phyloP scores from a whole-genome alignment of 2,113 vertebrate genomes.

The Cariama cristata region DNA sequence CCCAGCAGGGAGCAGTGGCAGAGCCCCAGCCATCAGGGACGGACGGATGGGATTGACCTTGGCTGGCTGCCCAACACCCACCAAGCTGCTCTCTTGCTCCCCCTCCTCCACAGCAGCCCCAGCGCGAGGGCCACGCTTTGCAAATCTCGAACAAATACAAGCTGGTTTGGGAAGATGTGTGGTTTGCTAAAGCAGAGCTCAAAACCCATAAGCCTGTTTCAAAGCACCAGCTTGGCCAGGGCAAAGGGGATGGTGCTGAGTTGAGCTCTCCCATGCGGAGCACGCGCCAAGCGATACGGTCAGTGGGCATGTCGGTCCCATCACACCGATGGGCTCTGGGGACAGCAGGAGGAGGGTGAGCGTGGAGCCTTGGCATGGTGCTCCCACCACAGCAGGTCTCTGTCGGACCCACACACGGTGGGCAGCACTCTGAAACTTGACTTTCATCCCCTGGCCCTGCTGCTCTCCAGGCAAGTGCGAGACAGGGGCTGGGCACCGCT shows the following conservation, averaged over 20 bases:
- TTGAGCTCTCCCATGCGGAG: not conserved
- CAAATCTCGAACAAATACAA: not conserved
- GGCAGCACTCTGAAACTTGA: not conserved
- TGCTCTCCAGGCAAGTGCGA: not conserved
- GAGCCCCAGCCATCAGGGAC: not conserved
- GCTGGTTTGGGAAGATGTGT: not conserved
- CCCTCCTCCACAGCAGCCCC: not conserved
- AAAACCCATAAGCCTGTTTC: not conserved
- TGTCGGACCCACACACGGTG: fast-evolving
- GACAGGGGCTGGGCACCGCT: not conserved
- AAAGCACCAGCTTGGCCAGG: not conserved
- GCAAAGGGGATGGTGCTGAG: not conserved
- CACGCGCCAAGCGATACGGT: fast-evolving
- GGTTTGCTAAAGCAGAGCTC: not conserved
- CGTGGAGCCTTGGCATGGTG: not conserved
- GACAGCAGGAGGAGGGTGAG: fast-evolving
- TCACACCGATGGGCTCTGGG: not conserved
- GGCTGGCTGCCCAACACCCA: not conserved
- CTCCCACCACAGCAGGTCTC: not conserved
- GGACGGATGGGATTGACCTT: not conserved
- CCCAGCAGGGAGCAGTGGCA: not conserved
- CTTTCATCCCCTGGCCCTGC: not conserved
- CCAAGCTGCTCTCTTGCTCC: not conserved
- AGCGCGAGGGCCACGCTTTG: fast-evolving
- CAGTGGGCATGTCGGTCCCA: fast-evolving